Evolutionary conservation across 2,888 invertebrate species (phyloP), one percentile per base, ranked within the genome.

Genomic region (Mechanitis messenoides): DNA sequence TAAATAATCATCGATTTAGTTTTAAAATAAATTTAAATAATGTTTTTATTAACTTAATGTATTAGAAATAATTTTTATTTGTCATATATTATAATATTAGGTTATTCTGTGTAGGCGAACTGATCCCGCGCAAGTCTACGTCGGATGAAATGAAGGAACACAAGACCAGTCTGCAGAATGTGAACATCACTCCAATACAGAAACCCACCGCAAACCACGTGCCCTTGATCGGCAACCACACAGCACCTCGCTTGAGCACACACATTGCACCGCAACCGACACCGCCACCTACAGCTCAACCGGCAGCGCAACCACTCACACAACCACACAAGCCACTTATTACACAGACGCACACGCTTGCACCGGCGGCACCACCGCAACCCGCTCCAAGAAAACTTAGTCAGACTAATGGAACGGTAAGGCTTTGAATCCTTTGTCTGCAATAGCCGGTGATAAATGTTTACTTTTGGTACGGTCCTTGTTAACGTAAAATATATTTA

Each of bases 361-460:
- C 67, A 63, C 62, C 64, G 31, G 68, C 61, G 55, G 78, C 79
- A 45, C 83, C 84, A 65, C 91, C 90, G 65, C 88, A 87, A 74
- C 91, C 91, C 4, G 91, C 91, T 65, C 90, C 91, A 55, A 77
- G 90, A 70, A 82, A 82, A 76, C 78, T 91, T 68, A 90, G 90
- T 74, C 87, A 87, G 83, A 73, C 83, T 35, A 87, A 87, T 55
- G 86, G 85, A 77, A 87, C 85, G 87, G 89, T 85, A 80, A 84
- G 81, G 75, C 70, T 72, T 59, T 33, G 9, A 42, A 9, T 9
- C 9, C 3, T 42, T 42, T 42, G 42, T 9, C 11, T 42, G 6
- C 2, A 9, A 2, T 20, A 20, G 20, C 20, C 20, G 20, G 42
- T 7, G 6, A 42, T 9, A 3, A 42, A 9, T 42, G 11, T 42